Percentiles rank a stretch among this genome's conserved stretches.
Evolutionary conservation across 2,888 invertebrate species (phyloP).

Genomic region (Cacoxenus indagator): DNA sequence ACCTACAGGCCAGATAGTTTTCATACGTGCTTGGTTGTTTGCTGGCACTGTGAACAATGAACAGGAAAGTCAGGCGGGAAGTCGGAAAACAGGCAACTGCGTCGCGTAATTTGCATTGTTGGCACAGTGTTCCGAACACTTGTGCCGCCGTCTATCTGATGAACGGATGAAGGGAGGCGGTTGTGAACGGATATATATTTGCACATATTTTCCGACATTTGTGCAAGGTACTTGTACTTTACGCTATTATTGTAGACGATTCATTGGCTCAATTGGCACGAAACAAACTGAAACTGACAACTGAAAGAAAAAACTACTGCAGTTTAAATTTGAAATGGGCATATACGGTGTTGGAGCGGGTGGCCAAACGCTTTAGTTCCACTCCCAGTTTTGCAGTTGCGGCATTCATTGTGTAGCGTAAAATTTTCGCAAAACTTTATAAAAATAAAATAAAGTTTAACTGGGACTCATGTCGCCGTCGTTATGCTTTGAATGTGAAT

Average conservation of each 20-base stretch:
- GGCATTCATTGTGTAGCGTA: neutral
- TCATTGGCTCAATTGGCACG: conserved; percentile 16
- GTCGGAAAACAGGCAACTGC: conserved; percentile 21
- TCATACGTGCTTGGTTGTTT: too few species aligned
- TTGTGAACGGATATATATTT: neutral
- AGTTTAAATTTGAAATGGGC: neutral
- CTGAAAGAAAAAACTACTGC: neutral
- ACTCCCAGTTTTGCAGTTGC: conserved; percentile 11
- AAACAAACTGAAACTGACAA: neutral
- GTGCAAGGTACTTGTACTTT: conserved; percentile 17
- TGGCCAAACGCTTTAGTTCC: neutral
- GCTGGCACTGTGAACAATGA: conserved; percentile 8
- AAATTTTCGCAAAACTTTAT: conserved; percentile 6
- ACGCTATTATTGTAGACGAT: conserved; percentile 15
- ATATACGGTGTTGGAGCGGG: neutral
- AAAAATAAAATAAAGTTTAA: conserved; percentile 3
- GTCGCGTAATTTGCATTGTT: conserved; percentile 59
- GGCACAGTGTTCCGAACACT: conserved; percentile 51
- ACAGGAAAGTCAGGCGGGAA: conserved; percentile 3
- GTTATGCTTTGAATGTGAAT: neutral
- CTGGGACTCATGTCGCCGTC: neutral
- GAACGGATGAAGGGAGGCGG: neutral
- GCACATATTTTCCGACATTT: neutral
- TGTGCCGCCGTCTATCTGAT: conserved; percentile 3
- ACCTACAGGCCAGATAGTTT: too few species aligned